Conservation (phyloP, 2,888 invertebrate species). For the Polydrusus pterygomalis region DNA sequence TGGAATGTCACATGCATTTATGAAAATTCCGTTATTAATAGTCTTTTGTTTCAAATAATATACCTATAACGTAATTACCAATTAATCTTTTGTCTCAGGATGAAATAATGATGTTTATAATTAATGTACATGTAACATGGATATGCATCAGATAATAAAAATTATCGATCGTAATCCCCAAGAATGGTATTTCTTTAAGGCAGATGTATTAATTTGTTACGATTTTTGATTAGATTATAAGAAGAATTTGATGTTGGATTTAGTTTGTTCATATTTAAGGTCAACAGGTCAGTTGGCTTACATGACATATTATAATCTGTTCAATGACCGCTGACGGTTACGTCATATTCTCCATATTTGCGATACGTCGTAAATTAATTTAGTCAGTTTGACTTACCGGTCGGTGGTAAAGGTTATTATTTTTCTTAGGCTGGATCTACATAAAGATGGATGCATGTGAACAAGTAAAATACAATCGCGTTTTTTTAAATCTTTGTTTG, state of each 20-base stretch:
- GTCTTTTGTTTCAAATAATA: conserved; percentile 28
- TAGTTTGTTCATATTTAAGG: not conserved
- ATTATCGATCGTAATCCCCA: conserved; percentile 29
- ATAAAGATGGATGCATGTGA: too few species aligned
- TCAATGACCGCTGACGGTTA: too few species aligned
- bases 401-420: too few species aligned
- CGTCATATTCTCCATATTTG: too few species aligned
- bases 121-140: conserved; percentile 44
- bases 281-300: too few species aligned
- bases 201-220: conserved; percentile 45
- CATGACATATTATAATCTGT: too few species aligned
- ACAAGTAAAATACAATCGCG: too few species aligned
- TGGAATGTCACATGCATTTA: not conserved
- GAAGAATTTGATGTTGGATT: not conserved
- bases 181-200: conserved; percentile 34
- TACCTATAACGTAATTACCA: conserved; percentile 48
- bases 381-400: too few species aligned
- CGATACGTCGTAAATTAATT: too few species aligned
- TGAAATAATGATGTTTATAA: conserved; percentile 50
- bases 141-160: conserved; percentile 49
- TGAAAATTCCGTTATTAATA: conserved; percentile 44
- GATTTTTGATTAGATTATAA: conserved; percentile 19
- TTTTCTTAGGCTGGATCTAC: too few species aligned
- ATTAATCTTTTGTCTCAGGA: conserved; percentile 54
- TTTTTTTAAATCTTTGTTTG: too few species aligned